Base-by-base conservation (phyloP, 2,888 invertebrate genomes). In the Sisyra terminalis region DNA sequence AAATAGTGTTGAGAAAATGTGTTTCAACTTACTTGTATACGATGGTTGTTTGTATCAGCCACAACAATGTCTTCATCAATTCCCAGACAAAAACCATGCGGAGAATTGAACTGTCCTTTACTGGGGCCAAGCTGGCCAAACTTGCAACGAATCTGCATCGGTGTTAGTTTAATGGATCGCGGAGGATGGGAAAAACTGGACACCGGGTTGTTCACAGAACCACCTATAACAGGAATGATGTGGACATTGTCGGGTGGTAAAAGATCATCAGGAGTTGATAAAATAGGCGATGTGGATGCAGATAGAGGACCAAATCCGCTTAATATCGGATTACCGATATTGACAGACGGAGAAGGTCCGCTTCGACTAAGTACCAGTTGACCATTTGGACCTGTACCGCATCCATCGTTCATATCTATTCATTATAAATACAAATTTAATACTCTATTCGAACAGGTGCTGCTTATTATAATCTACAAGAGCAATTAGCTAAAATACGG, bases 31-130 rank as follows among this genome's bases (percentile, higher is more conserved):
- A 82, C 83, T 66, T 89, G 87, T 56, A 96, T 88, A 48, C 94
- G 81, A 67, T 96, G 94, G 61, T 94, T 94, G 60, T 94, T 92
- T 4, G 94, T 94, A 60, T 94, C 89, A 34, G 93, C 94, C 15
- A 94, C 93, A 53, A 94, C 86, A 50, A 96, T 93, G 57, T 94
- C 93, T 60, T 94, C 93, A 55, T 93, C 92, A 42, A 82, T 73
- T 29, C 94, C 93, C 48, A 96, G 71, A 57, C 94, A 96, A 63
- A 96, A 96, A 37, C 94, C 94, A 63, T 96, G 94, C 0, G 94
- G 94, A 1, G 94, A 93, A 65, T 92, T 93, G 56, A 96, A 94
- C 64, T 94, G 93, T 14, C 88, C 86, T 59, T 89, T 89, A 47
- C 83, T 83, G 18, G 89, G 84, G 18, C 94, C 94, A 49, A 94